phyloP scores from a whole-genome alignment of 2,888 invertebrate genomes.

The Leptarthrus brevirostris region DNA sequence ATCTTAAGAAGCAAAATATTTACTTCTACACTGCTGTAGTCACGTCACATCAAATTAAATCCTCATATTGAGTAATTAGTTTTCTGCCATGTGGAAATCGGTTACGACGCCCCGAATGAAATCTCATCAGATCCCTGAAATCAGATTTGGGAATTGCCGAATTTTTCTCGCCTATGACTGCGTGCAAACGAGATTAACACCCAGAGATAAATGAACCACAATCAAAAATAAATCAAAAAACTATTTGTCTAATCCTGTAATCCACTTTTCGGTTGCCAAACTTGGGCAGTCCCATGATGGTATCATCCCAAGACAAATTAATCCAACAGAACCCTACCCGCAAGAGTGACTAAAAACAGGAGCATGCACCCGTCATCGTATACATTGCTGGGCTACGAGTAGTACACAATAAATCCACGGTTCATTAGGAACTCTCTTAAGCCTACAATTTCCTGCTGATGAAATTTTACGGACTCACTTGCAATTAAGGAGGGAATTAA shows the following conservation, averaged over 20 bases:
- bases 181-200: conserved; percentile 29
- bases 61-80: too few species aligned
- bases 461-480: conserved; percentile 39
- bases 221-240: conserved; percentile 42
- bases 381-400: neutral
- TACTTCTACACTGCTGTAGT: too few species aligned
- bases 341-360: neutral
- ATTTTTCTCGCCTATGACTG: conserved; percentile 14
- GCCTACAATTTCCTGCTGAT: conserved; percentile 36
- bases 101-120: conserved; percentile 15
- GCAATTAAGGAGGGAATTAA: conserved; percentile 42
- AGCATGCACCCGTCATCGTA: neutral
- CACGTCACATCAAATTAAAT: too few species aligned
- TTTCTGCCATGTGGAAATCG: too few species aligned
- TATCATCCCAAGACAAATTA: conserved; percentile 26
- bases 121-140: conserved; percentile 22
- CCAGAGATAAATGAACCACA: conserved; percentile 24
- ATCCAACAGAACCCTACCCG: neutral
- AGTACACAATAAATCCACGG: conserved; percentile 13
- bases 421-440: conserved; percentile 32
- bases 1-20: too few species aligned
- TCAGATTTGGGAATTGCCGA: conserved; percentile 17
- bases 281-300: neutral
- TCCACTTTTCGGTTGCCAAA: conserved; percentile 35
- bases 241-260: conserved; percentile 44